A percentile compares a stretch with the other conserved stretches of the same genome.
phyloP scores from a whole-genome alignment of 1,140 invertebrate species.

The Aphelinus atriplicis region DNA sequence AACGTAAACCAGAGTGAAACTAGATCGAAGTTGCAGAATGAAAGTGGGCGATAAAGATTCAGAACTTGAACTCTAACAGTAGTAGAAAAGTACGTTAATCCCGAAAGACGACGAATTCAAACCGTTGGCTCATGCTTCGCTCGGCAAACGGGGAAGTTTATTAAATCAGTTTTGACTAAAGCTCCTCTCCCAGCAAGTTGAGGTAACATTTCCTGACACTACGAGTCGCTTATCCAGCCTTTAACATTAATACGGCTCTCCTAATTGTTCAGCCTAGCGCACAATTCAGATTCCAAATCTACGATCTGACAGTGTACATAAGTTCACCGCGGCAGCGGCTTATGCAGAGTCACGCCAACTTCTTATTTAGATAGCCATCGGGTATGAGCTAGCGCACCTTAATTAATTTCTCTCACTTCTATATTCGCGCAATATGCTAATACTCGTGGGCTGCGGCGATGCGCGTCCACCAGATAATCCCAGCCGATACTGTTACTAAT shows the following conservation, averaged over 20 bases:
- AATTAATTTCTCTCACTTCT: conserved; percentile 47
- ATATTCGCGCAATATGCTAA: conserved; percentile 47
- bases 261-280: conserved; percentile 30
- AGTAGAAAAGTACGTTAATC: no score
- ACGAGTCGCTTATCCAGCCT: background rate
- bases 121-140: no score
- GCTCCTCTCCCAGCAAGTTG: no score
- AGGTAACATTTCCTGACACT: background rate
- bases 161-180: no score
- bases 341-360: conserved; percentile 51
- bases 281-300: conserved; percentile 25
- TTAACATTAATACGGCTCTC: background rate
- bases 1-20: conserved; percentile 1
- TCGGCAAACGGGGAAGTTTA: no score
- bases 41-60: no score
- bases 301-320: background rate
- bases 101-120: no score
- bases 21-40: no score
- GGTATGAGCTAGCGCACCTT: conserved; percentile 29
- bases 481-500: conserved; percentile 46
- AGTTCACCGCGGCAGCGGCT: conserved; percentile 23
- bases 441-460: background rate
- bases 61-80: no score
- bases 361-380: conserved; percentile 52
- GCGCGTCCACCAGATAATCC: conserved; percentile 32